Evolutionary conservation across 2,797 vertebrate species (phyloP).

Genomic region (Leucoraja ocellata): DNA sequence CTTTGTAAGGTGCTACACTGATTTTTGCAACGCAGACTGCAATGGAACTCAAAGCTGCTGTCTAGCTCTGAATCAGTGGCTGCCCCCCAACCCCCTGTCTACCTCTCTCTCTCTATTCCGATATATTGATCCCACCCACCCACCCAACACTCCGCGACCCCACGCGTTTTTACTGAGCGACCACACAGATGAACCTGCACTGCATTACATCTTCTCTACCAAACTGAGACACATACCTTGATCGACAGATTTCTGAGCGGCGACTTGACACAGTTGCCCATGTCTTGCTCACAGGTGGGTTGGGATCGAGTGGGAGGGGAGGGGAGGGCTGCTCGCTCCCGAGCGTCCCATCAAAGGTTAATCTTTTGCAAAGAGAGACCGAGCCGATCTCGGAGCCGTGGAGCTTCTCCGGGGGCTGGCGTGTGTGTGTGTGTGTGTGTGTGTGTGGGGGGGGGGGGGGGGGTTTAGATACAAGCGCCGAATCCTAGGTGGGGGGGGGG

Average conservation of each 20-base stretch:
- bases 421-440: background rate
- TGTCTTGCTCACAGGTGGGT: slow-evolving; percentile 45
- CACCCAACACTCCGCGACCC: too few species aligned
- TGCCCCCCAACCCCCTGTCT: background rate
- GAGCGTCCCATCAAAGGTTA: background rate
- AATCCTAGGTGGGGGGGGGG: too few species aligned
- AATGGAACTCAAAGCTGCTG: background rate
- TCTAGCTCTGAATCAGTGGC: background rate
- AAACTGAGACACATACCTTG: slow-evolving; percentile 76
- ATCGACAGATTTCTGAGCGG: slow-evolving; percentile 86
- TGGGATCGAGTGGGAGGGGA: too few species aligned
- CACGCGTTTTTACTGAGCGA: background rate
- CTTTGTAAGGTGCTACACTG: background rate
- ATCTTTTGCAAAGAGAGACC: too few species aligned
- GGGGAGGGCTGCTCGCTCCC: background rate
- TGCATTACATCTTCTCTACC: background rate
- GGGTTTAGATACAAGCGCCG: background rate
- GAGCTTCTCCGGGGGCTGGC: background rate
- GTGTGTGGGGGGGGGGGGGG: too few species aligned
- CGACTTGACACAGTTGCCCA: slow-evolving; percentile 98
- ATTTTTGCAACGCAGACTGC: background rate
- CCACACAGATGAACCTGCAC: background rate
- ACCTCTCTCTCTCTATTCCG: too few species aligned
- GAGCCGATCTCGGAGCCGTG: background rate
- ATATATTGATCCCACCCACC: too few species aligned